phyloP scores from a whole-genome alignment of 2,113 vertebrate species.

The Pelecanus crispus region DNA sequence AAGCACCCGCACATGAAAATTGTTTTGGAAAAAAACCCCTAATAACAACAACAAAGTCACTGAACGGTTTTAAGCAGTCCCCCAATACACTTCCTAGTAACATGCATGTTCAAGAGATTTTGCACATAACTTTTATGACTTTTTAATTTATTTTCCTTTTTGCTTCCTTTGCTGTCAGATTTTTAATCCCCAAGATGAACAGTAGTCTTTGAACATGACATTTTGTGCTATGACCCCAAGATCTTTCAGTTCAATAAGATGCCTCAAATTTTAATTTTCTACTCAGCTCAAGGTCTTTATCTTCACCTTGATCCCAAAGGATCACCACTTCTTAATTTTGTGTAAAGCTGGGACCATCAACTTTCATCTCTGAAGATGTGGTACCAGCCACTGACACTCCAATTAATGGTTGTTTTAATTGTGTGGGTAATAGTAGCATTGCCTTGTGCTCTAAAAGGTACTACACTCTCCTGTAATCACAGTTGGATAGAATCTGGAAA shows the following conservation, averaged over 20 bases:
- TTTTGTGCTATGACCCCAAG: background rate
- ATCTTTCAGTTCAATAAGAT: background rate
- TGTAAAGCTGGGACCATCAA: background rate
- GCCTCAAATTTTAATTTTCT: background rate
- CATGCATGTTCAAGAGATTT: background rate
- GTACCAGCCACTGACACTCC: background rate
- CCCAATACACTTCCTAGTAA: background rate
- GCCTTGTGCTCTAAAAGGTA: background rate
- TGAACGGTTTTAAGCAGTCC: background rate
- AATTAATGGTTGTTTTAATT: background rate
- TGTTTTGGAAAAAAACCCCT: background rate
- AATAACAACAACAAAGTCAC: background rate
- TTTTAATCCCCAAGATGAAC: background rate
- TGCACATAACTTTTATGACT: background rate
- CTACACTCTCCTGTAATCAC: too few relatives aligned
- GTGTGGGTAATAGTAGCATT: background rate
- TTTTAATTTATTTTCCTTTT: background rate
- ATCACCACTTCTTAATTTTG: background rate
- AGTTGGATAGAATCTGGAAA: background rate
- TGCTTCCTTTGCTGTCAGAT: background rate
- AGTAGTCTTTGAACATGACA: background rate
- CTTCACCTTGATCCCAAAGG: background rate
- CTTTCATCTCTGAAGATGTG: background rate
- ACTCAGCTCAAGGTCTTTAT: background rate
- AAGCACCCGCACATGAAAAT: background rate